phyloP scores from a whole-genome alignment of 1,140 invertebrate genomes.

The Ganaspis sp. region DNA sequence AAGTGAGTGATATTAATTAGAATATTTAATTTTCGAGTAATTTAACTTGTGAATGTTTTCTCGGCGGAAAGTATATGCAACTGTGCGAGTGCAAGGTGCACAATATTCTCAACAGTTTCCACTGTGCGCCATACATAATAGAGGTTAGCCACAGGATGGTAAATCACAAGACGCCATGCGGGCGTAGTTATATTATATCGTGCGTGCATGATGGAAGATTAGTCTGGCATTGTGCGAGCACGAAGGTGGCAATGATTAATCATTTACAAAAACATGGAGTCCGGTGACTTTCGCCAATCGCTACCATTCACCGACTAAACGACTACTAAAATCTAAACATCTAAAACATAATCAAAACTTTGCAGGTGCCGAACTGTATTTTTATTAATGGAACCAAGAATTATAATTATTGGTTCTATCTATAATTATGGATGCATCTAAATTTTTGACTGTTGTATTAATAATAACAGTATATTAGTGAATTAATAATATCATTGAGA shows the following conservation, averaged over 20 bases:
- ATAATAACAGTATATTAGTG: too few relatives aligned
- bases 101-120: conserved; percentile 72
- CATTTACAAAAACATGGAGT: conserved; percentile 66
- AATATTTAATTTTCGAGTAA: too few relatives aligned
- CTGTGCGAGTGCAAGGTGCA: conserved; percentile 68
- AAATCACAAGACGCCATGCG: conserved; percentile 75
- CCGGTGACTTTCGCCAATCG: conserved; percentile 49
- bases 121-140: conserved; percentile 74
- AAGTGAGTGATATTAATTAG: too few relatives aligned
- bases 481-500: too few relatives aligned
- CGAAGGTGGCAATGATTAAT: conserved; percentile 73
- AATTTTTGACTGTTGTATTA: too few relatives aligned
- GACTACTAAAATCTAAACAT: neutral
- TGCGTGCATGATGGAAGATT: conserved; percentile 76
- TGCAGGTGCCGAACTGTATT: too few relatives aligned
- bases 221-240: conserved; percentile 74
- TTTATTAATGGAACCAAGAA: too few relatives aligned
- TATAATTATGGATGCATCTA: too few relatives aligned
- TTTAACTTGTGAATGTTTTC: neutral
- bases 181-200: conserved; percentile 76
- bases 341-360: too few relatives aligned
- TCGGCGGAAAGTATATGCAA: neutral
- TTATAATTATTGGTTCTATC: too few relatives aligned
- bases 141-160: conserved; percentile 75
- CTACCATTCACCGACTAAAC: conserved; percentile 39